These are phyloP conservation scores for Propsilocerus akamusi DNA, from an alignment of 1,140 invertebrate genomes.

Conservation along the genomic window DNA sequence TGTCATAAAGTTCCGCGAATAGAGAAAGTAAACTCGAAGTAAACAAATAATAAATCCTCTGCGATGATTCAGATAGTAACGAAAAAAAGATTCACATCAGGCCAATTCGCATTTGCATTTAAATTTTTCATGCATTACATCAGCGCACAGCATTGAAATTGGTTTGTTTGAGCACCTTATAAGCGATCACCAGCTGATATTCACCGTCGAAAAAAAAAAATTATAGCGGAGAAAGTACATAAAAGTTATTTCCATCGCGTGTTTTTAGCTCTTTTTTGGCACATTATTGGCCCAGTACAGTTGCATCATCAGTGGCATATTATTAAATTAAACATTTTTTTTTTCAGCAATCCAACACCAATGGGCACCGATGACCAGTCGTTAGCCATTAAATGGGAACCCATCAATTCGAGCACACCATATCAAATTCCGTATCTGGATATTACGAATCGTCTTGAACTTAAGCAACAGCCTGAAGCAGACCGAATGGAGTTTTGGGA, in stretches of 20 bases:
- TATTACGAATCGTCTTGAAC: conserved; percentile 28
- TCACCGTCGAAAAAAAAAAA: not conserved
- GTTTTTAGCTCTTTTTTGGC: not conserved
- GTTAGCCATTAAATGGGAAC: conserved; percentile 30
- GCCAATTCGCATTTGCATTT: too few relatives aligned
- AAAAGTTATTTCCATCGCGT: not conserved
- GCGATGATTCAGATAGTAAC: too few relatives aligned
- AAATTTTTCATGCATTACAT: too few relatives aligned
- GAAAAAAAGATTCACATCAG: too few relatives aligned
- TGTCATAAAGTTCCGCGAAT: too few relatives aligned
- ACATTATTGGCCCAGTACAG: too few relatives aligned
- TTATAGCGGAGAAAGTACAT: not conserved
- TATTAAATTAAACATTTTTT: not conserved
- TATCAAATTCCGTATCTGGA: conserved; percentile 29
- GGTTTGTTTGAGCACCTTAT: conserved; percentile 4
- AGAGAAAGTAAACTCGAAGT: too few relatives aligned
- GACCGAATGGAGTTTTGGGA: conserved; percentile 35
- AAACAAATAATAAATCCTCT: too few relatives aligned
- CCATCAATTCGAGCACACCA: conserved; percentile 20
- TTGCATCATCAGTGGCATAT: too few relatives aligned
- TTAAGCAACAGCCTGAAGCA: conserved; percentile 27
- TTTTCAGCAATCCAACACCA: conserved; percentile 32
- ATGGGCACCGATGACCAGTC: conserved; percentile 24
- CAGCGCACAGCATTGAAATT: too few relatives aligned
- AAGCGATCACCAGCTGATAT: not conserved